These are phyloP conservation scores for Tenebrosternarchus preto DNA, from an alignment of 2,113 vertebrate species.

Conservation along the genomic window DNA sequence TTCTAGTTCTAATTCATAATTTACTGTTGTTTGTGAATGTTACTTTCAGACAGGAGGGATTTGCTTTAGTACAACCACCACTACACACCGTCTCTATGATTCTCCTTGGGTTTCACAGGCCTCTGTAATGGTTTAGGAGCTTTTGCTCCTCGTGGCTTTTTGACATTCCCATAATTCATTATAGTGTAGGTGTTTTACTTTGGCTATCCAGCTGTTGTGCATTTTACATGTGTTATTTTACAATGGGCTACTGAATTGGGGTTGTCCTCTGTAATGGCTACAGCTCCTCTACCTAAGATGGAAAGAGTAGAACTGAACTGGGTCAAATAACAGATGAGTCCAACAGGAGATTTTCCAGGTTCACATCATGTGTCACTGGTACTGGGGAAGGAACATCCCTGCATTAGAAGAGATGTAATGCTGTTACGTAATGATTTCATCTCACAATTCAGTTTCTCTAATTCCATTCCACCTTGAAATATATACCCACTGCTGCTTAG, in stretches of 20 bases:
- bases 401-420: not conserved
- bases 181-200: not conserved
- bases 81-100: not conserved
- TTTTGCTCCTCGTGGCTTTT: not conserved
- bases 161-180: not conserved
- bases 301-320: not conserved
- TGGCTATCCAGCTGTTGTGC: not conserved
- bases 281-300: no score
- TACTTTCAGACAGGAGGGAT: no score
- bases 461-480: not conserved
- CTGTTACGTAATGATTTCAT: slow-evolving; percentile 24
- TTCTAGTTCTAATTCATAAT: not conserved
- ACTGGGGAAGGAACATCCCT: not conserved
- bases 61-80: not conserved
- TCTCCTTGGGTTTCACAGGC: not conserved
- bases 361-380: slow-evolving; percentile 10
- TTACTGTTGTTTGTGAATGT: not conserved
- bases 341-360: not conserved
- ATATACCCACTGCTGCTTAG: not conserved
- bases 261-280: no score
- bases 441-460: slow-evolving; percentile 20
- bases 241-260: not conserved
- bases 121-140: not conserved
- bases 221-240: not conserved
- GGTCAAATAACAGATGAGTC: no score